Evolutionary conservation across 1,140 invertebrate genomes (phyloP), one percentile per base, ranked within the genome.

Genomic region (Orussus abietinus): DNA sequence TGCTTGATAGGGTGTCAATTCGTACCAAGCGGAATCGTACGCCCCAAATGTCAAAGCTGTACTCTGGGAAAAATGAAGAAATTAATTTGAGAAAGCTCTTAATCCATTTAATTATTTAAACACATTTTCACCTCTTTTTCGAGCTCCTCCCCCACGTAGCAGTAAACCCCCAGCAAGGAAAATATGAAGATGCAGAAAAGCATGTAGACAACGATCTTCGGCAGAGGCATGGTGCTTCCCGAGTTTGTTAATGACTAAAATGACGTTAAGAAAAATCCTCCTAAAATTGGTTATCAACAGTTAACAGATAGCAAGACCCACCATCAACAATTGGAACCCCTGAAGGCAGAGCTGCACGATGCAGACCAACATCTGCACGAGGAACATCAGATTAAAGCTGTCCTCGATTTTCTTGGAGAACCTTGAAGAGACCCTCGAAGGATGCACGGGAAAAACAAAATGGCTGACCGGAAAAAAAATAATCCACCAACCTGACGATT

Each of bases 341-440:
- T 72, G 66, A 2, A 70, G 68, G 19, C 72, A 75, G 7, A 75
- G 72, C 18, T 74, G 69, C 19, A 75, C 53, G 4, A 68, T 58
- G 0, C 69, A 75, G 0, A 74, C 59, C 6, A 54, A 54, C 35
- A 76, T 66, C 50, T 76, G 72, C 2, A 54, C 50, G 29, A 75
- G 64, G 15, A 62, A 69, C 0, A 66, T 62, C 12, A 58, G 53
- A 0, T 65, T 65, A 49, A 75, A 75, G 42, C 61, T 66, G 1
- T 25, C n/a, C 51, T 75, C 66, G 18, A 75, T 53, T 13, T 58
- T 49, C 1, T 21, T 34, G 0, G 58, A 55, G 0, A 68, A 49
- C 4, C 55, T 39, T 42, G 72, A 41, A 9, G 56, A n/a, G n/a
- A n/a, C n/a, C n/a, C n/a, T n/a, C n/a, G n/a, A n/a, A n/a, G n/a